These are phyloP conservation scores for Corbicula japonica DNA, from an alignment of 2,888 invertebrate genomes.

Conservation along the genomic window DNA sequence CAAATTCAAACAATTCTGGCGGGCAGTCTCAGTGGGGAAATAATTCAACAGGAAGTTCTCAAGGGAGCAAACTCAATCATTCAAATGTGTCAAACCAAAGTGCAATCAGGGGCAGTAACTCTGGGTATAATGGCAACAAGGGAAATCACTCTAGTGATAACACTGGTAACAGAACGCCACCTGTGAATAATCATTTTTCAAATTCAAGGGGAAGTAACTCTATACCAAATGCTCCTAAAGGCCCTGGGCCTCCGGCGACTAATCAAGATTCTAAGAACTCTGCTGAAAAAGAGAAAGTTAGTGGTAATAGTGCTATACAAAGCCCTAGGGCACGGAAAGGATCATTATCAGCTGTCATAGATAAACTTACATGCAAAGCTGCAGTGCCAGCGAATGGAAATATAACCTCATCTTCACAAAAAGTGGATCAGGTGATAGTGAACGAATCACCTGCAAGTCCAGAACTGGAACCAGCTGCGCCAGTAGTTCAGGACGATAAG, in stretches of 20 bases:
- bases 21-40: conserved; percentile 30
- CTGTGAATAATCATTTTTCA: conserved; percentile 21
- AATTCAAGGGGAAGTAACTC: conserved; percentile 47
- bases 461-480: conserved; percentile 47
- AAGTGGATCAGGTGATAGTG: conserved; percentile 43
- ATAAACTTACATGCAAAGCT: conserved; percentile 90
- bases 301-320: conserved; percentile 7
- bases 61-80: conserved; percentile 2
- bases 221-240: conserved; percentile 60
- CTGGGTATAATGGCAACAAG: conserved; percentile 27
- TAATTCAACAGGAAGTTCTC: conserved; percentile 26
- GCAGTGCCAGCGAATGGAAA: conserved; percentile 20
- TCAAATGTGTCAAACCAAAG: conserved; percentile 11
- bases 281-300: conserved; percentile 6
- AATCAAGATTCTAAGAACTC: conserved; percentile 11
- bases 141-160: conserved; percentile 28
- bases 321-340: conserved; percentile 78
- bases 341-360: conserved; percentile 90
- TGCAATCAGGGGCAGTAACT: conserved; percentile 20
- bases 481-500: conserved; percentile 32
- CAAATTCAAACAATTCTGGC: conserved; percentile 26
- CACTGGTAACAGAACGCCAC: conserved; percentile 16
- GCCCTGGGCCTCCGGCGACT: conserved; percentile 59
- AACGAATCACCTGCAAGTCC: conserved; percentile 66
- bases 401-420: conserved; percentile 21